Evolutionary conservation across 2,113 vertebrate genomes (phyloP).

Genomic region (Todiramphus saurophagus): DNA sequence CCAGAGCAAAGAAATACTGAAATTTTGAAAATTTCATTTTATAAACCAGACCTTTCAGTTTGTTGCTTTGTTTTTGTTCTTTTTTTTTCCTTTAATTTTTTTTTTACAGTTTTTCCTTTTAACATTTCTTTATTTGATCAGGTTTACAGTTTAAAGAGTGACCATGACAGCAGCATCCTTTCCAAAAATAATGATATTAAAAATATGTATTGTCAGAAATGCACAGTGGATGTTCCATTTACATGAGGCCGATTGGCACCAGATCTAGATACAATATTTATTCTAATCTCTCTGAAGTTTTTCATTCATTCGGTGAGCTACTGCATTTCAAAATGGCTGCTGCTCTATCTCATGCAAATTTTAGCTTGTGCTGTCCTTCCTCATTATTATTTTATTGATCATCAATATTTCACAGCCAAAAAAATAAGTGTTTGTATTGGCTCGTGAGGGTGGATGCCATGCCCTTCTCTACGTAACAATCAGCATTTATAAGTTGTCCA

Average conservation of each 20-base stretch:
- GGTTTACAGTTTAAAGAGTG: neutral
- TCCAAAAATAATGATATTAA: neutral
- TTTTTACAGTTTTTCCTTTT: neutral
- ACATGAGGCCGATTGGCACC: neutral
- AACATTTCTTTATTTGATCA: neutral
- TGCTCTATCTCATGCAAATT: conserved; percentile 22
- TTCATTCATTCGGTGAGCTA: neutral
- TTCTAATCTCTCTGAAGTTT: neutral
- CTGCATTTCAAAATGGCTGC: neutral
- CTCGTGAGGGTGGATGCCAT: neutral
- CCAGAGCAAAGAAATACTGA: neutral
- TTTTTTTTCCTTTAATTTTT: neutral
- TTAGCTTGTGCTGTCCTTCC: conserved; percentile 1
- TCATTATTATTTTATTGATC: conserved; percentile 44
- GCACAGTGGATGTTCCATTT: neutral
- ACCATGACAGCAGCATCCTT: neutral
- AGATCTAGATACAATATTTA: neutral
- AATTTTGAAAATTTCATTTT: neutral
- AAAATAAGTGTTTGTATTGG: conserved; percentile 13
- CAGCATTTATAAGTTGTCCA: neutral
- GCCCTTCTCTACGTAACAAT: neutral
- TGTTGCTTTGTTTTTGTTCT: too few relatives aligned
- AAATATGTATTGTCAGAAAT: neutral
- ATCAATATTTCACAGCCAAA: conserved; percentile 44
- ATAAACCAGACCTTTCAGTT: neutral